Conservation (phyloP, 2,797 vertebrate genomes). For the Chelmon rostratus region DNA sequence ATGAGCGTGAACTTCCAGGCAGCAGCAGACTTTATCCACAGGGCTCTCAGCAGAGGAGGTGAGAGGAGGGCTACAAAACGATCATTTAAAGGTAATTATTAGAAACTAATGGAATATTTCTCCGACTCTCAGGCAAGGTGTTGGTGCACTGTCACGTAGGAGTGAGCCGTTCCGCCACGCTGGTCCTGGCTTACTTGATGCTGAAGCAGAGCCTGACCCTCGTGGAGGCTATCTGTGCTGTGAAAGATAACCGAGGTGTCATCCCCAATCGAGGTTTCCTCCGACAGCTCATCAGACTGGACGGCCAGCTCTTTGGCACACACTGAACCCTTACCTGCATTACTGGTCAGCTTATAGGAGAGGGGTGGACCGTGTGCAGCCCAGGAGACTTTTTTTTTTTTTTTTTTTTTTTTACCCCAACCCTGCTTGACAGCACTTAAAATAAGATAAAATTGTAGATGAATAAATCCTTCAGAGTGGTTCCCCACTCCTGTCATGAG, state of each 20-base stretch:
- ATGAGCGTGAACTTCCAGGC: constrained; percentile 93
- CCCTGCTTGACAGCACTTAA: too few relatives aligned
- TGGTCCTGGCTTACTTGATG: constrained; percentile 97
- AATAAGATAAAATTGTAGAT: too few relatives aligned
- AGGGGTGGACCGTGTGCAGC: too few relatives aligned
- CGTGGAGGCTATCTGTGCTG: constrained; percentile 93
- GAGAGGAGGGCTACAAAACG: not conserved
- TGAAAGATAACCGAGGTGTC: constrained; percentile 93
- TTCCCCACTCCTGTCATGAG: too few relatives aligned
- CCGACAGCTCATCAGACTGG: constrained; percentile 90
- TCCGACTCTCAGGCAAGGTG: constrained; percentile 87
- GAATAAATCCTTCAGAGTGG: too few relatives aligned
- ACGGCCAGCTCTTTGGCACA: constrained; percentile 86
- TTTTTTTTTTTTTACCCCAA: too few relatives aligned
- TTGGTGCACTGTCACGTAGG: constrained; percentile 95
- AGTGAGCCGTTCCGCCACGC: constrained; percentile 93
- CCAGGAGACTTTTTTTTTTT: too few relatives aligned
- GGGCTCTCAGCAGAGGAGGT: constrained; percentile 88
- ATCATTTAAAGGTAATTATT: not conserved
- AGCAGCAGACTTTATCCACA: constrained; percentile 92
- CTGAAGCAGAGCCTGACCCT: constrained; percentile 92
- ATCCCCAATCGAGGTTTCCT: constrained; percentile 94
- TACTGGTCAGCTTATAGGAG: not conserved
- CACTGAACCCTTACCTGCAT: constrained; percentile 45
- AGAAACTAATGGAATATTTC: not conserved